These are phyloP conservation scores for Cyprinella venusta DNA, from an alignment of 2,797 vertebrate species.

Conservation along the genomic window DNA sequence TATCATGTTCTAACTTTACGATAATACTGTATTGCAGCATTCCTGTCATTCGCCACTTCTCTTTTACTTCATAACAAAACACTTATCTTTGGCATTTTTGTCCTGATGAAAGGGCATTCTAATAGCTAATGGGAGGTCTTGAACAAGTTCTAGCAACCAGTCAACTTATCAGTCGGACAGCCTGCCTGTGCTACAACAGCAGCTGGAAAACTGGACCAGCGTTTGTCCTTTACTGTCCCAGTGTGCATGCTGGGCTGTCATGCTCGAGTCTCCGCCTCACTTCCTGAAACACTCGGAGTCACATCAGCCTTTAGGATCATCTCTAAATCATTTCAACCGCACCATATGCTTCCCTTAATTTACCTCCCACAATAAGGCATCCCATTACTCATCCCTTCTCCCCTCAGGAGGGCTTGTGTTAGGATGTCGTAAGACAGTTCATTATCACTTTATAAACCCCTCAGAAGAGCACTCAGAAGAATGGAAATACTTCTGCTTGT, in stretches of 20 bases:
- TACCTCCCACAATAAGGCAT: constrained; percentile 72
- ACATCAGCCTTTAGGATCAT: constrained; percentile 66
- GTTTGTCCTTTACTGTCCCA: constrained; percentile 17
- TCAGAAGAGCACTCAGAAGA: constrained; percentile 23
- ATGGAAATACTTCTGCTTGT: constrained; percentile 34
- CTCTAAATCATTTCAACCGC: constrained; percentile 69
- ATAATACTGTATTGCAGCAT: not conserved
- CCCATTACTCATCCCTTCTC: constrained; percentile 71
- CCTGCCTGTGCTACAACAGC: constrained; percentile 18
- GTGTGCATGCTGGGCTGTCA: constrained; percentile 24
- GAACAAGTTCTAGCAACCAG: not conserved
- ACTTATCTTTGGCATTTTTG: no score
- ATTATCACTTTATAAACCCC: constrained; percentile 45
- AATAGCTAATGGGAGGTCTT: not conserved
- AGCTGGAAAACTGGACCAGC: constrained; percentile 9
- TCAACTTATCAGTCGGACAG: constrained; percentile 32
- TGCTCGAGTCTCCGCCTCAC: not conserved
- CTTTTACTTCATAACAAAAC: not conserved
- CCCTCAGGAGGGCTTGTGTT: constrained; percentile 35
- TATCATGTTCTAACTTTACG: not conserved
- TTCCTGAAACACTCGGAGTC: constrained; percentile 52
- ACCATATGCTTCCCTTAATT: constrained; percentile 77
- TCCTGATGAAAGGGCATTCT: constrained; percentile 1
- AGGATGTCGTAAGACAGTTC: constrained; percentile 16
- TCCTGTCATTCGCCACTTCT: not conserved